Evolutionary conservation across 2,888 invertebrate genomes (phyloP).

Genomic region (Fragum sueziense): DNA sequence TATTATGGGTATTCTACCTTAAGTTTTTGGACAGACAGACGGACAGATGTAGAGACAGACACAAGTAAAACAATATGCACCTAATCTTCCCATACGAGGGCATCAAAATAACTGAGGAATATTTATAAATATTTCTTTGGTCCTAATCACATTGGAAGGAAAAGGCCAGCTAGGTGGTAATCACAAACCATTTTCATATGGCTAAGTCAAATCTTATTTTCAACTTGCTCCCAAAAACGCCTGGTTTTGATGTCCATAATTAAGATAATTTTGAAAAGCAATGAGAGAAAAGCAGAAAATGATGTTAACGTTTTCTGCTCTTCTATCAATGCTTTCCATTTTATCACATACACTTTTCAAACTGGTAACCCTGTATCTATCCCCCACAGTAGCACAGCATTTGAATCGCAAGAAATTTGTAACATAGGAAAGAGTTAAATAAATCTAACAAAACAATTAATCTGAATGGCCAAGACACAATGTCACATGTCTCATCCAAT

Average conservation of each 20-base stretch:
- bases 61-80: too few relatives aligned
- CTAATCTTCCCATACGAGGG: too few relatives aligned
- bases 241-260: background rate
- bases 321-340: background rate
- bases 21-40: too few relatives aligned
- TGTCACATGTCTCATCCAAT: background rate
- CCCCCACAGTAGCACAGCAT: background rate
- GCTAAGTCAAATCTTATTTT: too few relatives aligned
- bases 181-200: too few relatives aligned
- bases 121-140: too few relatives aligned
- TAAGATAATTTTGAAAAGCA: background rate
- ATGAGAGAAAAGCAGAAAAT: background rate
- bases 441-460: background rate
- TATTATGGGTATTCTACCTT: too few relatives aligned
- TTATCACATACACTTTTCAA: background rate
- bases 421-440: background rate
- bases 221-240: background rate
- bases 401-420: background rate
- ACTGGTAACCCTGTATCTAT: background rate
- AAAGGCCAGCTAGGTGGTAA: too few relatives aligned
- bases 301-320: background rate
- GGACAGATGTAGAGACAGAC: too few relatives aligned
- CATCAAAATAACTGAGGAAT: too few relatives aligned
- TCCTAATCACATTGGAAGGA: too few relatives aligned
- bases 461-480: background rate